These are phyloP conservation scores for Acrocyrtus sp. DNA, from an alignment of 2,888 invertebrate genomes.

Conservation along the genomic window DNA sequence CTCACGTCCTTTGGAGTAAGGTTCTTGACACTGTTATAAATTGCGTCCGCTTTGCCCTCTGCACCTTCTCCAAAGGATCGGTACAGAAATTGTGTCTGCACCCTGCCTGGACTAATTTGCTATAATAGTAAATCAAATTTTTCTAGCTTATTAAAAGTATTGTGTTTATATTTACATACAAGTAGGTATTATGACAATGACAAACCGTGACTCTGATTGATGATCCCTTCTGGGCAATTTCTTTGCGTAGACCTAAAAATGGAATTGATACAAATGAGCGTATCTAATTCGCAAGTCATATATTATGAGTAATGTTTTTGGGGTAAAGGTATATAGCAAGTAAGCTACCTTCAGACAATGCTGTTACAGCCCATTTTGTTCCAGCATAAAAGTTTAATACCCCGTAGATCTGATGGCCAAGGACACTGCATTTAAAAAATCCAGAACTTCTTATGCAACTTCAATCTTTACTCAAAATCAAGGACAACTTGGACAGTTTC, in stretches of 20 bases:
- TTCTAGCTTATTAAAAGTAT: neutral
- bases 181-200: neutral
- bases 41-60: constrained; percentile 63
- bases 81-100: constrained; percentile 57
- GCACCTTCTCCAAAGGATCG: constrained; percentile 42
- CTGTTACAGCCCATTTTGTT: constrained; percentile 71
- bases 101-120: constrained; percentile 62
- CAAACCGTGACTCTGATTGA: constrained; percentile 66
- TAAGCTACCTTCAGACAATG: constrained; percentile 67
- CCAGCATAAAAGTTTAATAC: constrained; percentile 69
- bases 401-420: constrained; percentile 65
- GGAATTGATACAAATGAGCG: neutral
- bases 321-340: too few relatives aligned
- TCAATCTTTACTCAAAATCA: neutral
- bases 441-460: neutral
- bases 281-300: too few relatives aligned
- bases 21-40: constrained; percentile 66
- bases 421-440: constrained; percentile 62
- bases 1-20: constrained; percentile 73
- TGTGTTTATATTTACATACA: neutral
- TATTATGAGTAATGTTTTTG: neutral
- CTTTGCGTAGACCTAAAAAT: constrained; percentile 67
- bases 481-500: neutral
- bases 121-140: constrained; percentile 7
- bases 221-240: constrained; percentile 68